Conservation (phyloP, 2,797 vertebrate genomes). For the Lagorchestes hirsutus region DNA sequence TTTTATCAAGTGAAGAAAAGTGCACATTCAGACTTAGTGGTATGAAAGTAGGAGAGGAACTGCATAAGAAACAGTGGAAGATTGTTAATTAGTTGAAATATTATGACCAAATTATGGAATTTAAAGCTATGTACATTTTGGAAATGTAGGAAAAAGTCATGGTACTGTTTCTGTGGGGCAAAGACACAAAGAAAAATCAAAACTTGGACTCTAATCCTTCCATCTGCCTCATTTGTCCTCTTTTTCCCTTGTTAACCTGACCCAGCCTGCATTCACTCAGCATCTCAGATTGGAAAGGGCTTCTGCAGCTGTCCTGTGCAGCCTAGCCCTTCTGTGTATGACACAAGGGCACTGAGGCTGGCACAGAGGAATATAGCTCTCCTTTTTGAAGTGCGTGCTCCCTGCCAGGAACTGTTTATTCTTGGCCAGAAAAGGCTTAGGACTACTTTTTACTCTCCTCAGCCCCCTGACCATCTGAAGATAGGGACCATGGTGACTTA, state of each 20-base stretch:
- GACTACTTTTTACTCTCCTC: neutral
- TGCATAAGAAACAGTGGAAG: neutral
- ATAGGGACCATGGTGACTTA: neutral
- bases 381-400: neutral
- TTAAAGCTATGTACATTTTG: constrained; percentile 33
- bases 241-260: neutral
- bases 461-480: neutral
- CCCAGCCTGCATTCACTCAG: neutral
- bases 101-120: constrained; percentile 23
- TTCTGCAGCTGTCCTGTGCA: neutral
- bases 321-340: neutral
- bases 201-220: neutral
- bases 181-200: neutral
- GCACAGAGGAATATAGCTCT: neutral
- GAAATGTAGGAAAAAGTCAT: constrained; percentile 35
- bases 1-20: constrained; percentile 13
- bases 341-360: neutral
- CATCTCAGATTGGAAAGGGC: neutral
- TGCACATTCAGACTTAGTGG: neutral
- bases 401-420: neutral
- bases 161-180: neutral
- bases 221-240: neutral
- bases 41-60: constrained; percentile 16
- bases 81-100: constrained; percentile 35
- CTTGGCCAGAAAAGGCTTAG: neutral